A percentile compares a stretch with the other conserved stretches of the same genome.
phyloP scores from a whole-genome alignment of 2,113 vertebrate genomes.

The Pygoscelis adeliae region DNA sequence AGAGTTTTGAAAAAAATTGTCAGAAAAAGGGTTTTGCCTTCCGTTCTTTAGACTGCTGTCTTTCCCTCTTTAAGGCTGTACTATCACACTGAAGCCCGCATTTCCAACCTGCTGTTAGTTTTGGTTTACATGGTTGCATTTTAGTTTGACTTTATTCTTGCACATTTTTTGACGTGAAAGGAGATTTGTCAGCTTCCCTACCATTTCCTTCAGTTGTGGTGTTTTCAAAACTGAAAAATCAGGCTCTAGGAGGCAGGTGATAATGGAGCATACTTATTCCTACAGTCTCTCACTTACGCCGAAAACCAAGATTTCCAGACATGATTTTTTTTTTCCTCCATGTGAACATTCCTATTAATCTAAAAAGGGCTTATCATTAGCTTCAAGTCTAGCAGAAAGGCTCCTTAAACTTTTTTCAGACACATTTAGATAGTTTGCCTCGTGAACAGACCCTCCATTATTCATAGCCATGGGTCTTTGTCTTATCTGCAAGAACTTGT shows the following conservation, averaged over 20 bases:
- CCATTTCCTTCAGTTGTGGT: neutral
- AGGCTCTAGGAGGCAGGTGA: neutral
- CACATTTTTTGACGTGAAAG: neutral
- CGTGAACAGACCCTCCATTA: neutral
- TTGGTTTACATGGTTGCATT: neutral
- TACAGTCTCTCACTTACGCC: neutral
- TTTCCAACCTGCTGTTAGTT: neutral
- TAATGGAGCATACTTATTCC: neutral
- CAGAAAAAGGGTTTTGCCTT: neutral
- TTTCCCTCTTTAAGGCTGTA: neutral
- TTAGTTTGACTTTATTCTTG: neutral
- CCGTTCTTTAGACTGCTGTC: neutral
- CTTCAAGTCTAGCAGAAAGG: neutral
- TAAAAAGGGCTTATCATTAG: neutral
- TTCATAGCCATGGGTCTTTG: neutral
- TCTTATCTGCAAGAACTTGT: neutral
- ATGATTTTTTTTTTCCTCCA: too few relatives aligned
- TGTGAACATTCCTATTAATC: neutral
- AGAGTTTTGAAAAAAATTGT: neutral
- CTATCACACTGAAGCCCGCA: rapidly evolving
- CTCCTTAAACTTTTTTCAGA: neutral
- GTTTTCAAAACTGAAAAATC: neutral
- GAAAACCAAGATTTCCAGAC: neutral
- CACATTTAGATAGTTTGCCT: neutral
- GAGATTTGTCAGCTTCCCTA: neutral